phyloP scores from a whole-genome alignment of 2,888 invertebrate genomes.

The Tenthredo livida region DNA sequence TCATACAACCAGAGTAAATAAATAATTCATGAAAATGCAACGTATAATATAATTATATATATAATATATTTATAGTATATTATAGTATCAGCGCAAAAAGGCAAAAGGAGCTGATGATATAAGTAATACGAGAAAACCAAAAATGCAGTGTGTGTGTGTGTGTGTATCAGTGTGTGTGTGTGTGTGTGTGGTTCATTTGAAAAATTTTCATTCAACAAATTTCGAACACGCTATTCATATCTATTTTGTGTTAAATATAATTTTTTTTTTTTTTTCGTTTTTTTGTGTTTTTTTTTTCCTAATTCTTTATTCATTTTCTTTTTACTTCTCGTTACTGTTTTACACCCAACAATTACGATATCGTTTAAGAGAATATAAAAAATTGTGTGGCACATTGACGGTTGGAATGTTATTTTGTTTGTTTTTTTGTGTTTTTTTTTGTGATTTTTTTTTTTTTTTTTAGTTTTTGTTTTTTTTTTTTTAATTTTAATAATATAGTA shows the following conservation, averaged over 20 bases:
- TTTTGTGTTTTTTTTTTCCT: conserved; percentile 32
- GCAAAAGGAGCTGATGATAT: neutral
- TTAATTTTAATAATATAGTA: conserved; percentile 71
- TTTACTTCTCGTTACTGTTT: conserved; percentile 50
- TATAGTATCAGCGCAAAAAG: neutral
- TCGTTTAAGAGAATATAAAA: conserved; percentile 76
- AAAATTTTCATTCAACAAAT: neutral
- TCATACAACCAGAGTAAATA: neutral
- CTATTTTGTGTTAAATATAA: conserved; percentile 1
- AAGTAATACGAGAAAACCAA: neutral
- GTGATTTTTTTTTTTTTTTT: neutral
- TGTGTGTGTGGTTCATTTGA: conserved; percentile 53
- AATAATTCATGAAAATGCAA: neutral
- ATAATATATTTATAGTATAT: neutral
- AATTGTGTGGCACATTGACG: conserved; percentile 84
- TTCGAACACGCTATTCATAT: neutral
- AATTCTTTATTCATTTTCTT: conserved; percentile 22
- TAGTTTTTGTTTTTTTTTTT: neutral
- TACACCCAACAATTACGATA: conserved; percentile 56
- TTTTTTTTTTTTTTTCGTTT: conserved; percentile 7
- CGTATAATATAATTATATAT: neutral
- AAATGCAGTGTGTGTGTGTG: conserved; percentile 51
- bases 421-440: conserved; percentile 77
- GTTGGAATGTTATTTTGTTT: conserved; percentile 82
- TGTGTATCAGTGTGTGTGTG: conserved; percentile 43